Evolutionary conservation across 2,113 vertebrate genomes (phyloP).

Genomic region (Riparia riparia): DNA sequence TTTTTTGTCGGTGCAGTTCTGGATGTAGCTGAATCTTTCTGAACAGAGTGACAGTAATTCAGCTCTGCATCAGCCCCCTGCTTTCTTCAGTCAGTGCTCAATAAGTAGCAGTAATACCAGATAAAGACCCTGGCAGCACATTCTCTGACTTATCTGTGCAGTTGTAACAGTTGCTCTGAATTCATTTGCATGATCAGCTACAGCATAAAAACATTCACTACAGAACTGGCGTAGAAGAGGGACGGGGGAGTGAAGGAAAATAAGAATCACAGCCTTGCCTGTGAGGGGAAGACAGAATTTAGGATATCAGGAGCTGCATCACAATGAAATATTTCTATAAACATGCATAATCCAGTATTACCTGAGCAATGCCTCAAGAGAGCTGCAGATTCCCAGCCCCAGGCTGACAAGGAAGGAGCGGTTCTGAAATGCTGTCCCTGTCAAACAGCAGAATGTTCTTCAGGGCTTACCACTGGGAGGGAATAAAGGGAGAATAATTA

Average conservation of each 20-base stretch:
- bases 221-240: neutral
- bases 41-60: neutral
- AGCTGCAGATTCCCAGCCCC: neutral
- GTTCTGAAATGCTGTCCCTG: accelerated
- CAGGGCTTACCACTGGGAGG: neutral
- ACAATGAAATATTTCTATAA: neutral
- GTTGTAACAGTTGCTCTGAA: slow-evolving; percentile 68
- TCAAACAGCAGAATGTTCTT: neutral
- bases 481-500: neutral
- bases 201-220: slow-evolving; percentile 11
- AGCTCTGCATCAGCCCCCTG: neutral
- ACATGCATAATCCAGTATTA: neutral
- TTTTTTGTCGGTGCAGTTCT: neutral
- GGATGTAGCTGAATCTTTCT: neutral
- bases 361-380: neutral
- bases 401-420: neutral
- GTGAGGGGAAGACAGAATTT: neutral
- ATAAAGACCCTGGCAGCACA: slow-evolving; percentile 54
- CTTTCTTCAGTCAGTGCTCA: neutral
- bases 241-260: neutral
- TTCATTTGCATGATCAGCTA: slow-evolving; percentile 61
- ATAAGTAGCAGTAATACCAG: neutral
- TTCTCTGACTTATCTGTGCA: slow-evolving; percentile 38
- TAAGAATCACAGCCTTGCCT: neutral
- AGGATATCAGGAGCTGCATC: neutral